phyloP scores from a whole-genome alignment of 2,888 invertebrate species.

The Heteromyza rotundicornis region DNA sequence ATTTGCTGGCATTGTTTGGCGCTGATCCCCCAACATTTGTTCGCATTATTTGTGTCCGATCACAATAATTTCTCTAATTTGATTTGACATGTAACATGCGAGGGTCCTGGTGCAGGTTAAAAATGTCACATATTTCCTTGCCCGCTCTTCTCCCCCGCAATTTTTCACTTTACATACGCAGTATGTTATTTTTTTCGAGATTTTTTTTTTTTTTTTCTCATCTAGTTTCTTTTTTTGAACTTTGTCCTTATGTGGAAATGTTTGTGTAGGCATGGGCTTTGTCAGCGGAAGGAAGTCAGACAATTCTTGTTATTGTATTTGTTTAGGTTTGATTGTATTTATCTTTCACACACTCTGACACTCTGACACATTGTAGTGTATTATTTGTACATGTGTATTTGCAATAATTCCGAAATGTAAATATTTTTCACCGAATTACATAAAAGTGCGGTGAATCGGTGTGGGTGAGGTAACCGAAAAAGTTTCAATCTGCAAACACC shows the following conservation, averaged over 20 bases:
- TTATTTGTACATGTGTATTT: not conserved
- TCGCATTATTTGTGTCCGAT: constrained; percentile 4
- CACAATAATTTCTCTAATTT: constrained; percentile 22
- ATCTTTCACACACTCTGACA: not conserved
- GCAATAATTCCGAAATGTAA: not conserved
- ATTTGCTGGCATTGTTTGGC: not conserved
- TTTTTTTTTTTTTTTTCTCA: too few species aligned
- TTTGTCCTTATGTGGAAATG: too few species aligned
- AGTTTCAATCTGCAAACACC: not conserved
- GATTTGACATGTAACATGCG: constrained; percentile 13
- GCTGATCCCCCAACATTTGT: not conserved
- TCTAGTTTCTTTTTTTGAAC: too few species aligned
- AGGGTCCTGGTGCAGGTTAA: not conserved
- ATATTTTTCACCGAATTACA: too few species aligned
- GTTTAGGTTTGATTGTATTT: not conserved
- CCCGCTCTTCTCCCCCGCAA: not conserved
- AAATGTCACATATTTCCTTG: too few species aligned
- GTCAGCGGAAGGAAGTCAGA: not conserved
- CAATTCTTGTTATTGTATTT: not conserved
- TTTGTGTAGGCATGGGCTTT: too few species aligned
- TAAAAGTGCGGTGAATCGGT: too few species aligned
- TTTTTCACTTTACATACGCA: not conserved
- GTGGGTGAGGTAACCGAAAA: too few species aligned
- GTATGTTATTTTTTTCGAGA: too few species aligned
- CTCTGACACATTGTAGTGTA: not conserved